Evolutionary conservation across 2,888 invertebrate species (phyloP).

Genomic region (Xylota segnis): DNA sequence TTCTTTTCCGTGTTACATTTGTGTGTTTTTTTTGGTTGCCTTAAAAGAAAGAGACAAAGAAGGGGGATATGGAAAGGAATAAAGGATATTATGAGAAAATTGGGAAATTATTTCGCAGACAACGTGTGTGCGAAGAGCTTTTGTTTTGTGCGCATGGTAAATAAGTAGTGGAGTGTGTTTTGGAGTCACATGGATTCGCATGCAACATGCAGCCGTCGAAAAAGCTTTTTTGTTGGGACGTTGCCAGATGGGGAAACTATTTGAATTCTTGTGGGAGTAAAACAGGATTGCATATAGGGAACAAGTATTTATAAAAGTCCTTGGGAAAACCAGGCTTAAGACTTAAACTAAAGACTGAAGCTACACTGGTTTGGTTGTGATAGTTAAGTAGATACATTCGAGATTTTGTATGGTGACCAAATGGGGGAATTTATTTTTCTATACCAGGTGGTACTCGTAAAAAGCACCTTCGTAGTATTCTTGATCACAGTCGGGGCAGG

Average conservation of each 20-base stretch:
- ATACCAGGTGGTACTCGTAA: no score
- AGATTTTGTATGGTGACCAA: no score
- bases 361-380: no score
- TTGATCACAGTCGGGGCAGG: no score
- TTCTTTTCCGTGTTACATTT: conserved; percentile 39
- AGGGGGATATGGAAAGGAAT: conserved; percentile 18
- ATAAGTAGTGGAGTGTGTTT: background rate
- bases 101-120: conserved; percentile 53
- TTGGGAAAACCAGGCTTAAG: no score
- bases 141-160: conserved; percentile 59
- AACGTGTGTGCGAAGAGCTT: conserved; percentile 31
- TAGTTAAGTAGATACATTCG: no score
- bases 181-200: conserved; percentile 57
- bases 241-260: conserved; percentile 42
- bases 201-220: conserved; percentile 65
- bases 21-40: background rate
- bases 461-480: no score
- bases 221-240: conserved; percentile 36
- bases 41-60: conserved; percentile 1
- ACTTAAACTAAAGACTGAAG: no score
- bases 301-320: no score
- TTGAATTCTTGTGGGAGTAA: no score
- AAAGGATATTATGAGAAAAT: conserved; percentile 45
- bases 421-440: no score
- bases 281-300: no score